A percentile compares a stretch with the other conserved stretches of the same genome.
Conservation (phyloP, 2,888 invertebrate species). For the Myopa tessellatipennis region DNA sequence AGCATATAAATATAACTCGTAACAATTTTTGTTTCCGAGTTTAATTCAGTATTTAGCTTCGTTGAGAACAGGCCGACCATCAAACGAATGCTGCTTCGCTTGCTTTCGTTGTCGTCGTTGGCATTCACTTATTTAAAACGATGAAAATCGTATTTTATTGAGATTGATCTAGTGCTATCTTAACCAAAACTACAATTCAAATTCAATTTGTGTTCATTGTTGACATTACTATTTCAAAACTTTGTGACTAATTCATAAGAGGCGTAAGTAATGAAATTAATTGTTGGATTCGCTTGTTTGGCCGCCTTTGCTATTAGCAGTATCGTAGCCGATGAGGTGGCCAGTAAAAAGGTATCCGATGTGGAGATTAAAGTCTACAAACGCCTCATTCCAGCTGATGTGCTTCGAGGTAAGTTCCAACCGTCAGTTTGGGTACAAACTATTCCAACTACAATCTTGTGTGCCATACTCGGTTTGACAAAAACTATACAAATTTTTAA, state of each 20-base stretch:
- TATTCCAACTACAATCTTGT: no score
- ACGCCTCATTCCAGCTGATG: constrained; percentile 88
- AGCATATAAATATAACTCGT: constrained; percentile 49
- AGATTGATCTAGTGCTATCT: neutral
- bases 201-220: neutral
- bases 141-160: constrained; percentile 9
- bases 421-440: no score
- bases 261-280: constrained; percentile 37
- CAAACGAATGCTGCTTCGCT: constrained; percentile 1
- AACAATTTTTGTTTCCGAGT: constrained; percentile 39
- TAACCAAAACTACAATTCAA: neutral
- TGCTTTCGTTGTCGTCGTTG: constrained; percentile 34
- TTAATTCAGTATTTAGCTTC: constrained; percentile 51
- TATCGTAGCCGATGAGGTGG: constrained; percentile 19
- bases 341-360: constrained; percentile 55
- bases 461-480: no score
- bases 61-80: constrained; percentile 47
- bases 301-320: constrained; percentile 13
- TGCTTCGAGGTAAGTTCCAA: constrained; percentile 80
- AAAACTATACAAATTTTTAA: no score
- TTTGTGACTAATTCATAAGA: neutral
- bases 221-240: neutral
- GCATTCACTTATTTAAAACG: constrained; percentile 17
- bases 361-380: constrained; percentile 79
- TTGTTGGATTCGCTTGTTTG: constrained; percentile 14